These are phyloP conservation scores for Cinclus cinclus DNA, from an alignment of 2,113 vertebrate genomes.

Conservation along the genomic window DNA sequence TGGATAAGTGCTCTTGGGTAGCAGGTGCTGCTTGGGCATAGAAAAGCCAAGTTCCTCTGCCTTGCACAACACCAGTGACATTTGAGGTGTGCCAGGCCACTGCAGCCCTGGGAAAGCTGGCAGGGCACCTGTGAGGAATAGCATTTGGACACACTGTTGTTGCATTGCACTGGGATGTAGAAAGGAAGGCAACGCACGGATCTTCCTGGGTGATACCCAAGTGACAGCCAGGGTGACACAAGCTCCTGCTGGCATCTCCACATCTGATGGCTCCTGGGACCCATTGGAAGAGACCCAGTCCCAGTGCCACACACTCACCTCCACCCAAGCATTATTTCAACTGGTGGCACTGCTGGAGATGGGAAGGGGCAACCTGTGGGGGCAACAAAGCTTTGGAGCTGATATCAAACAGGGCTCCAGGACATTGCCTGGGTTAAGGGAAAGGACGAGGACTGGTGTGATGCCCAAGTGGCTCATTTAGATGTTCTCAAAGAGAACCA, in stretches of 20 bases:
- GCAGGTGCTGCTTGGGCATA: neutral
- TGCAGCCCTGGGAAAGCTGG: neutral
- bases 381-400: neutral
- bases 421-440: neutral
- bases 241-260: neutral
- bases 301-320: neutral
- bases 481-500: neutral
- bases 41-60: neutral
- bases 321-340: neutral
- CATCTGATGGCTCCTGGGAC: fast-evolving
- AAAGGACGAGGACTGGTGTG: neutral
- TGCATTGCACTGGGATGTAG: neutral
- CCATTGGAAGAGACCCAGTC: neutral
- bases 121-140: neutral
- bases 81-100: fast-evolving
- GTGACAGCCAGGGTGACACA: neutral
- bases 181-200: neutral
- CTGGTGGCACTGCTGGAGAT: fast-evolving
- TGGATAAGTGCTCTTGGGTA: neutral
- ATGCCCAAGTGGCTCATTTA: neutral
- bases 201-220: fast-evolving
- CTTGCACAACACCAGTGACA: fast-evolving
- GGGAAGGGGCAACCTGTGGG: neutral
- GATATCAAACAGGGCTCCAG: neutral
- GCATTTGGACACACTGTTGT: fast-evolving